phyloP scores from a whole-genome alignment of 1,140 invertebrate species.

The Camponotus vicinus region DNA sequence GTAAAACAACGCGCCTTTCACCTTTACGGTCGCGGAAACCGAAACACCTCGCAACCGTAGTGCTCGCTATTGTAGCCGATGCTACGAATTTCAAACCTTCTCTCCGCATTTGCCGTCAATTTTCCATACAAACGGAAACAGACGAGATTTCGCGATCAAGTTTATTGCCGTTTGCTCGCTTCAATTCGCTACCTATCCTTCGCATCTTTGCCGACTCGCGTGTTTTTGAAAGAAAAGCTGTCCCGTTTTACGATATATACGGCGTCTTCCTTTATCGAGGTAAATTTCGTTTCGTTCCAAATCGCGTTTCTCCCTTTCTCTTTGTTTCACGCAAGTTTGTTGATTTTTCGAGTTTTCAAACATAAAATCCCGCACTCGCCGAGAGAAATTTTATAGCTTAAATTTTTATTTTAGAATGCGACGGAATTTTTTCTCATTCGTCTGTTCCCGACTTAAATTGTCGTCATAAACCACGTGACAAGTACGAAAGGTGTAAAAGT shows the following conservation, averaged over 20 bases:
- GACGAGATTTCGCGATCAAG: constrained; percentile 33
- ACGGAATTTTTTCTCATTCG: neutral
- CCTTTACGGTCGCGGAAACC: no score
- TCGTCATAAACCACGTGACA: constrained; percentile 16
- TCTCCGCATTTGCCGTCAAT: constrained; percentile 30
- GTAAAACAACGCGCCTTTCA: neutral
- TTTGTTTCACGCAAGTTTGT: neutral
- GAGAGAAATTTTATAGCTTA: neutral
- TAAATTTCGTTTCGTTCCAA: constrained; percentile 46
- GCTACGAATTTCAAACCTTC: constrained; percentile 33
- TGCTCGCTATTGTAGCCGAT: neutral
- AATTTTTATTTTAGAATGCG: no score
- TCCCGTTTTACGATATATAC: neutral
- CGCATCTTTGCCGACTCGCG: constrained; percentile 19
- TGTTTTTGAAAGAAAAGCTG: constrained; percentile 27
- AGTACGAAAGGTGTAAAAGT: neutral
- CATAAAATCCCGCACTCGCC: neutral
- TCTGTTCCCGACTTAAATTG: neutral
- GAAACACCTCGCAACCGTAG: constrained; percentile 3
- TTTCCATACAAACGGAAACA: constrained; percentile 30
- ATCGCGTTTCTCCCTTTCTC: constrained; percentile 1
- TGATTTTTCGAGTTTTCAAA: neutral
- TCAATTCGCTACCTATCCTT: constrained; percentile 16
- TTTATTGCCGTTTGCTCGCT: constrained; percentile 56
- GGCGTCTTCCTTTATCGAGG: neutral